These are phyloP conservation scores for Myotis yumanensis DNA, from an alignment of 2,113 vertebrate species.

Conservation along the genomic window DNA sequence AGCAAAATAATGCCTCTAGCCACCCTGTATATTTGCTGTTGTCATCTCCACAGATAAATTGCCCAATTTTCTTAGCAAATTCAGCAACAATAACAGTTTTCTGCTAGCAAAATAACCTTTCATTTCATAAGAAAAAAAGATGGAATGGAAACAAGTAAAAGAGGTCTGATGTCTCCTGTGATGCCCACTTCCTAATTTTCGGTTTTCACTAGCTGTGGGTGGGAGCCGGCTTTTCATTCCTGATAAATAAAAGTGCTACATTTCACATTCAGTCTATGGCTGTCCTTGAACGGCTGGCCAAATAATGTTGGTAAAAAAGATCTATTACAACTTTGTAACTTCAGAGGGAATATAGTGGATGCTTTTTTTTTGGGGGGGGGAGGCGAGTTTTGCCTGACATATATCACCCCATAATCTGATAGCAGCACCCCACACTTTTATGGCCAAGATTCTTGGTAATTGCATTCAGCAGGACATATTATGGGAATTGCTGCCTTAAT, in stretches of 20 bases:
- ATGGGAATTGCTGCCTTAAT: background rate
- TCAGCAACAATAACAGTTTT: slow-evolving; percentile 77
- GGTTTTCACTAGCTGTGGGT: background rate
- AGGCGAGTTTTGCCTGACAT: background rate
- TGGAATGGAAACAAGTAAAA: slow-evolving; percentile 40
- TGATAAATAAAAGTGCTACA: slow-evolving; percentile 34
- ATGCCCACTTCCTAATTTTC: slow-evolving; percentile 60
- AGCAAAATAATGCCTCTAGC: slow-evolving; percentile 54
- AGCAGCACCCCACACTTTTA: background rate
- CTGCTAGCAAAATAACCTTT: slow-evolving; percentile 75
- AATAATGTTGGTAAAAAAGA: background rate
- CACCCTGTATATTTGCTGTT: slow-evolving; percentile 48
- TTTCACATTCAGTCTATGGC: background rate
- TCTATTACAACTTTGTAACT: background rate
- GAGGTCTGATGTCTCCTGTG: slow-evolving; percentile 45
- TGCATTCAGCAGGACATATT: background rate
- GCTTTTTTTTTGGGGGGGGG: background rate
- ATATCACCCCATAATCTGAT: background rate
- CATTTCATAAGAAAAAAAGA: slow-evolving; percentile 64
- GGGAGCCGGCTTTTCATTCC: slow-evolving; percentile 4
- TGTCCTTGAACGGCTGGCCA: background rate
- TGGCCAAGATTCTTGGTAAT: background rate
- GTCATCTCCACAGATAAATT: slow-evolving; percentile 73
- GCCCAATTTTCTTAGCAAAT: slow-evolving; percentile 80
- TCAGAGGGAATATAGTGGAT: background rate